Evolutionary conservation across 1,140 invertebrate species (phyloP), one percentile per base, ranked within the genome.

Genomic region (Drosophila kikkawai): DNA sequence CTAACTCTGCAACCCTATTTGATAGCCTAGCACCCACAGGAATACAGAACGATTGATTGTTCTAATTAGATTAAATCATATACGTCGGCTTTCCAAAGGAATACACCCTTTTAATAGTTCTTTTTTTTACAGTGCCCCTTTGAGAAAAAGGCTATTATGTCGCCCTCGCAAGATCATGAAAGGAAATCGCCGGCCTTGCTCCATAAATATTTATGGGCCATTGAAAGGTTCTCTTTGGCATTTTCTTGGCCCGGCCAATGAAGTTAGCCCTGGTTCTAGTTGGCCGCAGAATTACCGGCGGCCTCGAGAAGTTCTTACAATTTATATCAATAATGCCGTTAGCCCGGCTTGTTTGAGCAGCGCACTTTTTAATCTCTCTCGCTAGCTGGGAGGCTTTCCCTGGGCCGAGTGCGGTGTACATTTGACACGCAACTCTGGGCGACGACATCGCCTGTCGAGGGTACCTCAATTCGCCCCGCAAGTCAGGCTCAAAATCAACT

Each of bases 271-370:
- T 17, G n/a, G 48, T 51, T 32, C 32, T 32, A 39, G 57, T 63
- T 45, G 53, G 80, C 45, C 41, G 22, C 51, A 71, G 41, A 79
- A 60, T 65, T 42, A 51, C 57, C 17, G 36, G 17, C 17, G 36
- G 17, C 36, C 41, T 8, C 36, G 13, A 64, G 78, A 80, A 84
- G 78, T 75, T 77, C 65, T 74, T 76, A 56, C 81, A 71, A 73
- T 88, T 88, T 81, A 85, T 90, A 91, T 91, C 79, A 90, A 90
- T 90, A 90, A 82, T 76, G 81, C 67, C 75, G 81, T 73, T 79
- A 80, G 66, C 55, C 8, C 4, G 61, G 42, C 56, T 78, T 77
- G 71, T 60, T 77, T 79, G 41, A 63, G 58, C 67, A 63, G 56
- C 75, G 66, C 76, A 53, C 58, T 78, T 84, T 83, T 66, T 84